Evolutionary conservation across 2,797 vertebrate species (phyloP).

Genomic region (Balearica regulorum): DNA sequence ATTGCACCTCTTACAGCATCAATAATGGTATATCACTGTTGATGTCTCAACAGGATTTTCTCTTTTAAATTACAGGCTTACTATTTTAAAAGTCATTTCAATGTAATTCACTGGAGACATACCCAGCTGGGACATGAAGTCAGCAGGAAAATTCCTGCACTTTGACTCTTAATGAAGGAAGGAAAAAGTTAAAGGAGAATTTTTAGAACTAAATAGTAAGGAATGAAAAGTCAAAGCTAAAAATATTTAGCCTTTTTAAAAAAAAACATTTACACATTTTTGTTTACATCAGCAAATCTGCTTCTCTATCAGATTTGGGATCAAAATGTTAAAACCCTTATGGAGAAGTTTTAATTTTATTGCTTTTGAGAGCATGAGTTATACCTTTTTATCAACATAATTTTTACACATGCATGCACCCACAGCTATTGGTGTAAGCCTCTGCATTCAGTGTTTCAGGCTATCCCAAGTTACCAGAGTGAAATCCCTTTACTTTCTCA

Average conservation of each 20-base stretch:
- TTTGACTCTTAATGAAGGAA: not conserved
- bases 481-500: not conserved
- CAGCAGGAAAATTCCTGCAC: not conserved
- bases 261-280: not conserved
- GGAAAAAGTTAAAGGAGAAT: not conserved
- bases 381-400: not conserved
- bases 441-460: not conserved
- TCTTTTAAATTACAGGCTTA: not conserved
- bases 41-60: not conserved
- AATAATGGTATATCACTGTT: not conserved
- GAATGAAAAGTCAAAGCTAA: not conserved
- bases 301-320: not conserved
- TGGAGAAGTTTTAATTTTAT: not conserved
- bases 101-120: not conserved
- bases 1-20: not conserved
- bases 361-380: not conserved
- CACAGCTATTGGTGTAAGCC: not conserved
- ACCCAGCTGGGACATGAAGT: not conserved
- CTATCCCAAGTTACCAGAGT: not conserved
- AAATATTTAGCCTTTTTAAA: not conserved
- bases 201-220: not conserved
- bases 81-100: slow-evolving; percentile 22
- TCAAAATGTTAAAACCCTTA: not conserved
- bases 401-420: not conserved
- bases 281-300: not conserved